phyloP scores from a whole-genome alignment of 2,113 vertebrate genomes.

The Conger conger region DNA sequence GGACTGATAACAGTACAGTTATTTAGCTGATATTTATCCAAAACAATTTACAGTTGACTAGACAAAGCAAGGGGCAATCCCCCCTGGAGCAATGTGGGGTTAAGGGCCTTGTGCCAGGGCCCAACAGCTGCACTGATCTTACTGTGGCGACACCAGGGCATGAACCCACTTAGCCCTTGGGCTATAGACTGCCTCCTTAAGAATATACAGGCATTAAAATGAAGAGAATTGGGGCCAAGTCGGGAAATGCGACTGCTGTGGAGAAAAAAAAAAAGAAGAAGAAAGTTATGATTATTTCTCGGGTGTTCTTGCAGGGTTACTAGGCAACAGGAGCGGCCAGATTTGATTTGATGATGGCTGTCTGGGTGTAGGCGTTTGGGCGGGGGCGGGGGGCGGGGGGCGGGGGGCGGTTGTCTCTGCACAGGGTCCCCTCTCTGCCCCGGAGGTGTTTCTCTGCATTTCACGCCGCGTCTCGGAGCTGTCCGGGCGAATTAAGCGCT shows the following conservation, averaged over 20 bases:
- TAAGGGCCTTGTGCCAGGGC: too few relatives aligned
- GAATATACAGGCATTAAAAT: not conserved
- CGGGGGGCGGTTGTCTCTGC: not conserved
- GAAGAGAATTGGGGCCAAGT: not conserved
- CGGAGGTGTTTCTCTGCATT: slow-evolving; percentile 37
- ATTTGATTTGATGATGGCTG: slow-evolving; percentile 30
- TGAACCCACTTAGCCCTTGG: too few relatives aligned
- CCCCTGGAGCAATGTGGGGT: too few relatives aligned
- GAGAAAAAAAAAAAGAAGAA: not conserved
- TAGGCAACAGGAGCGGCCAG: slow-evolving; percentile 39
- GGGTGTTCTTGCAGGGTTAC: slow-evolving; percentile 33
- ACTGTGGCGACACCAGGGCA: too few relatives aligned
- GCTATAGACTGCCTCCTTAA: not conserved
- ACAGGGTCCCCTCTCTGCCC: slow-evolving; percentile 10
- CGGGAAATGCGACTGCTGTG: not conserved
- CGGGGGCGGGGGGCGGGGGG: not conserved
- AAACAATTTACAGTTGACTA: too few relatives aligned
- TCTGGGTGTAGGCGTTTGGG: not conserved
- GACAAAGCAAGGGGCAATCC: too few relatives aligned
- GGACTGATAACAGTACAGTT: too few relatives aligned
- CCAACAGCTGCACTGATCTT: too few relatives aligned
- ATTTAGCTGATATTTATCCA: too few relatives aligned
- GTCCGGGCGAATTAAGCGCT: slow-evolving; percentile 58
- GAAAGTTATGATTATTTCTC: too few relatives aligned
- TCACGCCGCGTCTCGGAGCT: slow-evolving; percentile 44